Evolutionary conservation across 2,113 vertebrate genomes (phyloP).

Genomic region (Oreochromis spilurus): DNA sequence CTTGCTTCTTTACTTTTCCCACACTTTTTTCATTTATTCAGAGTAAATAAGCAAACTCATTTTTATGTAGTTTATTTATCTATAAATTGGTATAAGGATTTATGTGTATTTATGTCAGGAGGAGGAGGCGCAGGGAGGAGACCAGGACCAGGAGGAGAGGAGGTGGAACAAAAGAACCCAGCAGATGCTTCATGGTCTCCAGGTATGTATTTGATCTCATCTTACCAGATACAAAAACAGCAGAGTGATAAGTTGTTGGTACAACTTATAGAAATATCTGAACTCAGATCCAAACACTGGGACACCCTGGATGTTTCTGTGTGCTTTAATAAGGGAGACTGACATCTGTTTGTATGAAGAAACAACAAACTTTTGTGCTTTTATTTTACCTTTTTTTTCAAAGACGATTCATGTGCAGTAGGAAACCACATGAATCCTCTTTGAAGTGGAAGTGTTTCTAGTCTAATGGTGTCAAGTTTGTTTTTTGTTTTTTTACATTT

Average conservation of each 20-base stretch:
- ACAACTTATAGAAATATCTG: background rate
- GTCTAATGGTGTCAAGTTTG: background rate
- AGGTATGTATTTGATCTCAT: constrained; percentile 69
- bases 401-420: background rate
- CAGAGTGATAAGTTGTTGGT: constrained; percentile 19
- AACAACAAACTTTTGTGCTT: background rate
- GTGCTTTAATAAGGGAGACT: background rate
- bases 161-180: constrained; percentile 98
- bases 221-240: constrained; percentile 50
- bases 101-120: constrained; percentile 68
- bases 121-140: constrained; percentile 85
- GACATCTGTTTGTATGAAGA: background rate
- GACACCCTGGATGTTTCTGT: background rate
- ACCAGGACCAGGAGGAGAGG: constrained; percentile 95
- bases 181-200: constrained; percentile 96
- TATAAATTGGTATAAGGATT: background rate
- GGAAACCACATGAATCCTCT: background rate
- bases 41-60: background rate
- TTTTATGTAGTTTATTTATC: background rate
- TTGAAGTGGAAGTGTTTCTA: background rate
- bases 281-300: background rate
- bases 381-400: background rate
- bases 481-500: background rate
- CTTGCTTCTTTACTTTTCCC: fast-evolving
- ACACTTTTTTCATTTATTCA: background rate